Evolutionary conservation across 2,113 vertebrate genomes (phyloP).

Genomic region (Corydoras maculifer): DNA sequence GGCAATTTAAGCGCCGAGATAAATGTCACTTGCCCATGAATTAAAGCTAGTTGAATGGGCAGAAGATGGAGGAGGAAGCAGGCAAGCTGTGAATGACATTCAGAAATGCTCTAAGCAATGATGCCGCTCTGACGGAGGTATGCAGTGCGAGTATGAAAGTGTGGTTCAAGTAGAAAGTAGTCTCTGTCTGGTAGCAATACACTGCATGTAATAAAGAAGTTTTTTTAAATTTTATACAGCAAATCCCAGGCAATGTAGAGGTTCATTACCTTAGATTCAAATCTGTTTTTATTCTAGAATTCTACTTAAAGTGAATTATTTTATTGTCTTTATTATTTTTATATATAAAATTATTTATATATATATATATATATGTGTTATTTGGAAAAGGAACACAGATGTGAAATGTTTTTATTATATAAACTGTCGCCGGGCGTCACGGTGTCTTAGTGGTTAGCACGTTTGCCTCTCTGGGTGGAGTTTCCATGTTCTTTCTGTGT

Average conservation of each 20-base stretch:
- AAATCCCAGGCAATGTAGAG: no score
- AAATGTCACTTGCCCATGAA: conserved; percentile 24
- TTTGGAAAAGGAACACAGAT: no score
- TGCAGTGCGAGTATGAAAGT: conserved; percentile 15
- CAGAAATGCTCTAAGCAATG: conserved; percentile 19
- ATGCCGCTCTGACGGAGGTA: conserved; percentile 6
- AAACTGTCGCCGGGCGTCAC: no score
- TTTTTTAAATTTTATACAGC: not conserved
- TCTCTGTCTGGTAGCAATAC: not conserved
- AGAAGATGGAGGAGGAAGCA: conserved; percentile 9
- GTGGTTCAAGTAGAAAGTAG: conserved; percentile 8
- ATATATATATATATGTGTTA: no score
- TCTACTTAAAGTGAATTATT: no score
- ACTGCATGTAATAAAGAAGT: not conserved
- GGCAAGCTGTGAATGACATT: conserved; percentile 29
- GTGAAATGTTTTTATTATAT: no score
- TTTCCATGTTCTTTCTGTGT: no score
- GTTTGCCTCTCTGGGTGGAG: no score
- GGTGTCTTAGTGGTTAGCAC: no score
- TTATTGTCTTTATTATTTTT: no score
- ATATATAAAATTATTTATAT: no score
- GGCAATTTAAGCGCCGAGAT: conserved; percentile 27
- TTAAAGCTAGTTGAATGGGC: conserved; percentile 15
- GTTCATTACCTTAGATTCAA: not conserved
- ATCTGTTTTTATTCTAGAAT: not conserved